Evolutionary conservation across 2,888 invertebrate species (phyloP).

Genomic region (Conchocele bisecta): DNA sequence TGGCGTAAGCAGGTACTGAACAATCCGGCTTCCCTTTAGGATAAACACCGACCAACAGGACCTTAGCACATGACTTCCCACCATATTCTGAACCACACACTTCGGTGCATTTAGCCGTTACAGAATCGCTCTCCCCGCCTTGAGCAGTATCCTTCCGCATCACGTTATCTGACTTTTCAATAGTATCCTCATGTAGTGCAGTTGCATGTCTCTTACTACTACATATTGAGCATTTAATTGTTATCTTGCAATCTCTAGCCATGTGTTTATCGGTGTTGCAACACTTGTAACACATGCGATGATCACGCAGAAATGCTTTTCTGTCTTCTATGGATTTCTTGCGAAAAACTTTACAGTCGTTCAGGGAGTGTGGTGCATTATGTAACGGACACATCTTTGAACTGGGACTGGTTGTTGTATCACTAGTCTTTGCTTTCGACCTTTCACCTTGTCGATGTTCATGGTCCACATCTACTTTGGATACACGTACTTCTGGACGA

Average conservation of each 20-base stretch:
- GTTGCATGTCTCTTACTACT: conserved; percentile 10
- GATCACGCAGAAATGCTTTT: not conserved
- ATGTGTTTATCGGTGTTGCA: conserved; percentile 14
- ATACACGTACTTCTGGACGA: not conserved
- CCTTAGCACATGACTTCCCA: conserved; percentile 57
- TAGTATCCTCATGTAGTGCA: conserved; percentile 9
- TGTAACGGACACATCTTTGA: conserved; percentile 1
- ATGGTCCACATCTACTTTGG: not conserved
- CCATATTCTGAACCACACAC: conserved; percentile 10
- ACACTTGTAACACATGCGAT: conserved; percentile 36
- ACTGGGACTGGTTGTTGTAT: too few species aligned
- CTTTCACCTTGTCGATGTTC: not conserved
- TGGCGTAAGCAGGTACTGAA: conserved; percentile 23
- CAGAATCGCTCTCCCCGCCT: conserved; percentile 10
- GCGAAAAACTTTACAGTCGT: conserved; percentile 19
- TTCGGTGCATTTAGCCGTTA: conserved; percentile 6
- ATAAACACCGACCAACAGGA: conserved; percentile 38
- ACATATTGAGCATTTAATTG: conserved; percentile 15
- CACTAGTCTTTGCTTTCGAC: not conserved
- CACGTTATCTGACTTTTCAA: not conserved
- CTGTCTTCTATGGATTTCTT: conserved; percentile 8
- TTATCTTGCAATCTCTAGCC: conserved; percentile 12
- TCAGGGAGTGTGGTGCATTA: conserved; percentile 6
- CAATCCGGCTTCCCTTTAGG: conserved; percentile 24
- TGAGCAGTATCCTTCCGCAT: not conserved